phyloP scores from a whole-genome alignment of 2,888 invertebrate genomes.

The Drosophila helvetica region DNA sequence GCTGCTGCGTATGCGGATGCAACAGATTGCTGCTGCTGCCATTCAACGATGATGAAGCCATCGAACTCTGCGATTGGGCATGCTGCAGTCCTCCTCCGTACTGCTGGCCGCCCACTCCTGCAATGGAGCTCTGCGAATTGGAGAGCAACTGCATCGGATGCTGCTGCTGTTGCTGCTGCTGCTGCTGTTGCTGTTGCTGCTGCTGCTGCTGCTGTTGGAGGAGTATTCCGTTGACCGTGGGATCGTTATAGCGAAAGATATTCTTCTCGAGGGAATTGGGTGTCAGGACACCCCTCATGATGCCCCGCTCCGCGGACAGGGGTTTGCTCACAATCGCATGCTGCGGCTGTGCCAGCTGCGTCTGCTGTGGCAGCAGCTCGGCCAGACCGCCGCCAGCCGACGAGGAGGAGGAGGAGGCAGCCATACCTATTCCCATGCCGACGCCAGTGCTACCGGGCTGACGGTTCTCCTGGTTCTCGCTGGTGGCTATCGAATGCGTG shows the following conservation, averaged over 20 bases:
- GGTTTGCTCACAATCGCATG: conserved; percentile 81
- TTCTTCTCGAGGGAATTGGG: conserved; percentile 84
- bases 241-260: conserved; percentile 84
- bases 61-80: conserved; percentile 84
- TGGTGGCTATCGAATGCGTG: conserved; percentile 58
- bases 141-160: conserved; percentile 65
- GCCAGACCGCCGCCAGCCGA: conserved; percentile 4
- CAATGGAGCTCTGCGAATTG: conserved; percentile 82
- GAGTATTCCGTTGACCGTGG: conserved; percentile 82
- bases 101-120: conserved; percentile 56
- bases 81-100: conserved; percentile 74
- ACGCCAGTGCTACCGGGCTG: conserved; percentile 82
- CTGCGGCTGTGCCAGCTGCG: conserved; percentile 81
- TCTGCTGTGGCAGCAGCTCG: conserved; percentile 62
- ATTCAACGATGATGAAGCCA: conserved; percentile 81
- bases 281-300: conserved; percentile 83
- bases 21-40: conserved; percentile 74
- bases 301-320: conserved; percentile 82
- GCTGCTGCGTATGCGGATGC: conserved; percentile 44
- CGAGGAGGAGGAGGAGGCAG: background rate
- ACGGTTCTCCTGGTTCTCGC: conserved; percentile 82
- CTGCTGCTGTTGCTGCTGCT: conserved; percentile 35
- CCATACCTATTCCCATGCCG: conserved; percentile 1
- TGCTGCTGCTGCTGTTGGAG: conserved; percentile 68
- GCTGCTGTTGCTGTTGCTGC: conserved; percentile 68